phyloP scores from a whole-genome alignment of 2,113 vertebrate species.

The Antennarius striatus region DNA sequence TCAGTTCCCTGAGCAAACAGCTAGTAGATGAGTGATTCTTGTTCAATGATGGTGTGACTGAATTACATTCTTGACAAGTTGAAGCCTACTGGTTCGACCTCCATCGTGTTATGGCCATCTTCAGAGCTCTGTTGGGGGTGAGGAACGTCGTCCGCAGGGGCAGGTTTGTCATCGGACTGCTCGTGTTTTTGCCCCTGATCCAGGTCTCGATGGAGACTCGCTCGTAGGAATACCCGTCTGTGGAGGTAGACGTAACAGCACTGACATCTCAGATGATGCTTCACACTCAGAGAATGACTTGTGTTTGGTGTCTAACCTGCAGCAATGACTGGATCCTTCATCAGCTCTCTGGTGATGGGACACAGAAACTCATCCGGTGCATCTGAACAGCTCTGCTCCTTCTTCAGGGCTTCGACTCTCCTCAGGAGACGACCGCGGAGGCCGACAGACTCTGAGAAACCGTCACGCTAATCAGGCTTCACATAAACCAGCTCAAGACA shows the following conservation, averaged over 20 bases:
- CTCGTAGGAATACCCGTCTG: constrained; percentile 95
- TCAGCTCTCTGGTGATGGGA: constrained; percentile 88
- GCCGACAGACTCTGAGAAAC: constrained; percentile 83
- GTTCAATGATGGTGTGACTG: too few relatives aligned
- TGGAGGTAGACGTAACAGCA: constrained; percentile 16
- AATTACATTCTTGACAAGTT: too few relatives aligned
- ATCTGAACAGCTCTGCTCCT: constrained; percentile 58
- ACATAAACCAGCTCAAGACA: too few relatives aligned
- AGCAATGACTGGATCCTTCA: constrained; percentile 89
- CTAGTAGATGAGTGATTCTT: too few relatives aligned
- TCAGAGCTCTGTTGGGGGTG: constrained; percentile 89
- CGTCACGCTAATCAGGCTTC: background rate
- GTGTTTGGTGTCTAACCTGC: constrained; percentile 77
- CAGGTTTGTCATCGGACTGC: constrained; percentile 94
- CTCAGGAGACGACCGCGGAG: constrained; percentile 82
- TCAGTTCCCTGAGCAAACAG: too few relatives aligned
- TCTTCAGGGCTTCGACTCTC: constrained; percentile 83
- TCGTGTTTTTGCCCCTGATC: constrained; percentile 85
- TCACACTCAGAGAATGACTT: background rate
- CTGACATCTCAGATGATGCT: background rate
- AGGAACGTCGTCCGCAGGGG: constrained; percentile 82
- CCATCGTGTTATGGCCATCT: constrained; percentile 91
- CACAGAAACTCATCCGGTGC: constrained; percentile 89
- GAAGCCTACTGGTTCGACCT: constrained; percentile 19
- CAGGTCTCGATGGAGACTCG: constrained; percentile 89